Evolutionary conservation across 2,888 invertebrate species (phyloP).

Genomic region (Limenitis camilla): DNA sequence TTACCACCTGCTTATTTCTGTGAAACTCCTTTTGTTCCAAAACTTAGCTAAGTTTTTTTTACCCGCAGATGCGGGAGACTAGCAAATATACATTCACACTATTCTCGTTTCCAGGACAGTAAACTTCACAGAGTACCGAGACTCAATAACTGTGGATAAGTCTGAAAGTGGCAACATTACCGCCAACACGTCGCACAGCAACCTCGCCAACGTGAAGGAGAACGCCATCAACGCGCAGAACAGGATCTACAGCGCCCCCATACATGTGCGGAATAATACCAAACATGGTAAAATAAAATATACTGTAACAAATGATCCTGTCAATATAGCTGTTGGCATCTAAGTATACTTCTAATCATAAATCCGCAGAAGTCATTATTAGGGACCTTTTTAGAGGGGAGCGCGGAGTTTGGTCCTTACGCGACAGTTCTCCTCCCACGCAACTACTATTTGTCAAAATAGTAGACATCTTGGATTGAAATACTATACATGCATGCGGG

Average conservation of each 20-base stretch:
- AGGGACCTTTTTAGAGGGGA: too few species aligned
- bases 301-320: background rate
- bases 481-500: too few species aligned
- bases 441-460: too few species aligned
- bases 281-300: conserved; percentile 49
- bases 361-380: too few species aligned
- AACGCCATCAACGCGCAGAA: conserved; percentile 47
- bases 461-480: too few species aligned
- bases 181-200: conserved; percentile 58
- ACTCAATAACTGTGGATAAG: conserved; percentile 62
- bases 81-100: too few species aligned
- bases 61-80: too few species aligned
- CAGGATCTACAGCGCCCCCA: conserved; percentile 65
- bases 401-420: too few species aligned
- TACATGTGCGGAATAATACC: conserved; percentile 62
- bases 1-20: too few species aligned
- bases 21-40: too few species aligned
- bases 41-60: too few species aligned
- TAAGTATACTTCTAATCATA: background rate
- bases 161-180: conserved; percentile 63
- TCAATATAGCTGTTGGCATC: background rate
- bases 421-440: too few species aligned
- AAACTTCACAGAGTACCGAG: conserved; percentile 55
- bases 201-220: conserved; percentile 53
- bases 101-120: conserved; percentile 37